These are phyloP conservation scores for Mobula hypostoma DNA, from an alignment of 2,113 vertebrate genomes.

Conservation along the genomic window DNA sequence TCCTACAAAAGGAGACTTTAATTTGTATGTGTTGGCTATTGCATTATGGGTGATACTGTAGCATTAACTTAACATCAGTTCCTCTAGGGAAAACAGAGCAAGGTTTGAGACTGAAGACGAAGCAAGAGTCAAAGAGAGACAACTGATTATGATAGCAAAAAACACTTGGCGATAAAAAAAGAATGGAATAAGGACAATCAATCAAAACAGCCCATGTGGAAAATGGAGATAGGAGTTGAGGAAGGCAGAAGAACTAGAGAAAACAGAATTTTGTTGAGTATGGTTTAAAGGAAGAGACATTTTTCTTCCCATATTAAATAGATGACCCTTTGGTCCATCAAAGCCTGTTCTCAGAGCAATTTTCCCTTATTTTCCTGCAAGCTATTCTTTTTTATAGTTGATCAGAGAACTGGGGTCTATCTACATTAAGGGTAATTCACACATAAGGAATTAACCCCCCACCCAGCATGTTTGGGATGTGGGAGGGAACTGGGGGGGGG, in stretches of 20 bases:
- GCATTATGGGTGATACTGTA: background rate
- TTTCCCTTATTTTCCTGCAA: too few relatives aligned
- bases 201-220: background rate
- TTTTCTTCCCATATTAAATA: too few relatives aligned
- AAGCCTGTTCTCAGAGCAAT: too few relatives aligned
- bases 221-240: background rate
- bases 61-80: background rate
- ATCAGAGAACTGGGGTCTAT: too few relatives aligned
- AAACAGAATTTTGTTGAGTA: background rate
- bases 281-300: background rate
- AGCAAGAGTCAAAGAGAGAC: background rate
- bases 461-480: too few relatives aligned
- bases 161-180: slow-evolving; percentile 21
- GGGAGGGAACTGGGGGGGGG: too few relatives aligned
- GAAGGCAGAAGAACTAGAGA: background rate
- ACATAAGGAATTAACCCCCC: too few relatives aligned
- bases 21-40: background rate
- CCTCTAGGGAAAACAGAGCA: background rate
- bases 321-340: too few relatives aligned
- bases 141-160: background rate
- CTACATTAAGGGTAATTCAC: too few relatives aligned
- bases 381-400: too few relatives aligned
- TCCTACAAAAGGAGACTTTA: background rate
- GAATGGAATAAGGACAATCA: slow-evolving; percentile 35
- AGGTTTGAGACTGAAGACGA: background rate